A percentile compares a stretch with the other conserved stretches of the same genome.
Conservation (phyloP, 1,140 invertebrate species). For the Ericerus pela region DNA sequence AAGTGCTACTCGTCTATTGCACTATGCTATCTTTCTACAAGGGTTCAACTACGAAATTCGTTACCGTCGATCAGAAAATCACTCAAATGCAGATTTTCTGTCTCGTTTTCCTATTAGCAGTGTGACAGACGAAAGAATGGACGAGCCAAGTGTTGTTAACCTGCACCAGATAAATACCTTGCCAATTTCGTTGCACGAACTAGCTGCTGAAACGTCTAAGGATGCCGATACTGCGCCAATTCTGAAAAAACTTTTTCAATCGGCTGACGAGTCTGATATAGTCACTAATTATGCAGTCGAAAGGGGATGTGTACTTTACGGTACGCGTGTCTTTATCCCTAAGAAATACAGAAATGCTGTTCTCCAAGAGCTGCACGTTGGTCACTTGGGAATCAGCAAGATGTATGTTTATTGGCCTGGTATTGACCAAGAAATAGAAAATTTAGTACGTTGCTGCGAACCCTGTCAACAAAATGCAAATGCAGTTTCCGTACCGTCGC, state of each 20-base stretch:
- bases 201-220: constrained; percentile 1
- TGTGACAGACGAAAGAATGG: not conserved
- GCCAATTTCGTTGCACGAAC: not conserved
- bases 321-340: constrained; percentile 26
- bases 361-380: constrained; percentile 30
- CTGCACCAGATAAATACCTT: not conserved
- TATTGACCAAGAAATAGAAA: constrained; percentile 33
- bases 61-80: constrained; percentile 8
- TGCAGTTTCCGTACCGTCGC: not conserved
- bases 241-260: not conserved
- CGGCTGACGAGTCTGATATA: not conserved
- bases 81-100: constrained; percentile 13
- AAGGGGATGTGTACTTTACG: constrained; percentile 23
- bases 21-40: constrained; percentile 14
- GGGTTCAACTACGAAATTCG: constrained; percentile 14
- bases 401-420: constrained; percentile 34
- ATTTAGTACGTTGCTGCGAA: constrained; percentile 14
- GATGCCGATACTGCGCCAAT: not conserved
- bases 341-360: constrained; percentile 21
- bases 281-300: constrained; percentile 2
- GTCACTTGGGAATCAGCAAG: constrained; percentile 33
- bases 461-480: constrained; percentile 10
- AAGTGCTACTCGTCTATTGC: not conserved
- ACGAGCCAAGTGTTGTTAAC: constrained; percentile 2
- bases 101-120: constrained; percentile 7